These are phyloP conservation scores for Bilobella aurantiaca DNA, from an alignment of 1,140 invertebrate genomes.

Conservation along the genomic window DNA sequence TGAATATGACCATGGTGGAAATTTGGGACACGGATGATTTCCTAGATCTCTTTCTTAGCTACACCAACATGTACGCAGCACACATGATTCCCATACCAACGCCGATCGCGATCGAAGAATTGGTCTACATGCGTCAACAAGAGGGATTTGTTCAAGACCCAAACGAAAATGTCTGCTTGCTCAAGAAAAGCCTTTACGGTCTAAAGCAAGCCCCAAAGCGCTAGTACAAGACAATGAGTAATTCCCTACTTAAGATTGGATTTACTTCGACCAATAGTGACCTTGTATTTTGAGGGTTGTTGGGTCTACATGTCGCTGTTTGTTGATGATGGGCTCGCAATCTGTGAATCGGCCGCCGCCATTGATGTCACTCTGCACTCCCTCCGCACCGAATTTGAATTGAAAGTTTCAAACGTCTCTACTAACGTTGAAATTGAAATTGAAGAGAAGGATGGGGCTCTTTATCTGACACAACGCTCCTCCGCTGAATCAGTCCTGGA, in stretches of 20 bases:
- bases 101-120: no score
- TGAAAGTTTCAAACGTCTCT: neutral
- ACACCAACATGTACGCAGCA: no score
- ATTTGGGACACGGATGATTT: no score
- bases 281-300: neutral
- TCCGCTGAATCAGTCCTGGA: constrained; percentile 1
- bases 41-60: no score
- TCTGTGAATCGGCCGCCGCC: neutral
- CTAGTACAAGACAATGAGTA: constrained; percentile 38
- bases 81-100: no score
- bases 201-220: constrained; percentile 41
- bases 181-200: constrained; percentile 38
- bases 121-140: constrained; percentile 40
- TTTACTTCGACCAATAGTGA: neutral
- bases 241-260: neutral
- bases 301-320: neutral
- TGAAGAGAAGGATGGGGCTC: neutral
- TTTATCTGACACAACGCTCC: neutral
- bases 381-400: constrained; percentile 3
- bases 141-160: constrained; percentile 29
- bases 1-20: no score
- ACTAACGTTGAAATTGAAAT: constrained; percentile 10
- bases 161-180: constrained; percentile 5
- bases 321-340: neutral
- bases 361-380: constrained; percentile 2